These are phyloP conservation scores for Sylvilagus floridanus DNA, from an alignment of 2,797 vertebrate species.

Conservation along the genomic window DNA sequence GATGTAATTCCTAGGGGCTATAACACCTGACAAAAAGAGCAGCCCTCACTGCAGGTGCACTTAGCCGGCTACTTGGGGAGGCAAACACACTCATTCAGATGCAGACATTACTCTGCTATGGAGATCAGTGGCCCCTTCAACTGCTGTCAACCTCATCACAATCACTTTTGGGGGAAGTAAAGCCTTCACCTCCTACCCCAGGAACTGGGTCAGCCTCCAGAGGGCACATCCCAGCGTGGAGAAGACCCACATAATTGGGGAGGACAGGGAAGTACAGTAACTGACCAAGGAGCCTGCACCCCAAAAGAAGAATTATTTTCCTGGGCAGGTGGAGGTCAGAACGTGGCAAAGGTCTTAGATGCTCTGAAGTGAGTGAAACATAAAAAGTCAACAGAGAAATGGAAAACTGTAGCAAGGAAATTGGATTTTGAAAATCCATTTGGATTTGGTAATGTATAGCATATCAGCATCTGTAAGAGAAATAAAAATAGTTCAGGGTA, in stretches of 20 bases:
- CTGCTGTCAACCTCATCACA: not conserved
- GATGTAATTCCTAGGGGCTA: not conserved
- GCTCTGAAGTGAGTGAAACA: slow-evolving; percentile 66
- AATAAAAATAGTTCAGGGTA: slow-evolving; percentile 76
- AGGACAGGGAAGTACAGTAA: not conserved
- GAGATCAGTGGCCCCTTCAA: not conserved
- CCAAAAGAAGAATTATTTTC: not conserved
- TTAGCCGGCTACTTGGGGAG: not conserved
- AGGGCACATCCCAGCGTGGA: not conserved
- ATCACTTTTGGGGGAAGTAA: not conserved
- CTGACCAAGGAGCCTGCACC: not conserved
- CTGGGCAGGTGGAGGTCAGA: slow-evolving; percentile 44
- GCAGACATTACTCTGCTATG: not conserved
- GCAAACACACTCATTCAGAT: not conserved
- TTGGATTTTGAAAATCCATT: slow-evolving; percentile 84
- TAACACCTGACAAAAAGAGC: not conserved
- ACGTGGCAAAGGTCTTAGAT: slow-evolving; percentile 59
- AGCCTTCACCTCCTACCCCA: not conserved
- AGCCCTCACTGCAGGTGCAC: not conserved
- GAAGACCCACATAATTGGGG: not conserved
- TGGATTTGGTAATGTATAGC: slow-evolving; percentile 80
- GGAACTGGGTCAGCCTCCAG: not conserved
- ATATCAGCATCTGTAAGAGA: slow-evolving; percentile 78
- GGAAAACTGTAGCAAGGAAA: slow-evolving; percentile 81
- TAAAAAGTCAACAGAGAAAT: slow-evolving; percentile 81